Evolutionary conservation across 2,888 invertebrate species (phyloP).

Genomic region (Lasioglossum leucozonium): DNA sequence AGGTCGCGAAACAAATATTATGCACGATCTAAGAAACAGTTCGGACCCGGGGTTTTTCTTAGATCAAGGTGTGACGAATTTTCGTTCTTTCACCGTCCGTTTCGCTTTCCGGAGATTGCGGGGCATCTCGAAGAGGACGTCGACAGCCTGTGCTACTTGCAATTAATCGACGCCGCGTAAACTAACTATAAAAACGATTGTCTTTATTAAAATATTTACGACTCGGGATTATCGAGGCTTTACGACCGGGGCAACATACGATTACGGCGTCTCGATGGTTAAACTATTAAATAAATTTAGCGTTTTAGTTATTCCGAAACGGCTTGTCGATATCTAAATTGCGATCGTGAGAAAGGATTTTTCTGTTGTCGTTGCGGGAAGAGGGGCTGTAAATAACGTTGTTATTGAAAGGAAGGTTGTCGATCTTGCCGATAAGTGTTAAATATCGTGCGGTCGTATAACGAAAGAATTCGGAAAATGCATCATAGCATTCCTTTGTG

Average conservation of each 20-base stretch:
- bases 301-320: neutral
- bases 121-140: neutral
- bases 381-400: neutral
- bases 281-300: neutral
- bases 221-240: neutral
- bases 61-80: neutral
- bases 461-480: conserved; percentile 1
- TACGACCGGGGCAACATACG: neutral
- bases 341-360: neutral
- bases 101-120: neutral
- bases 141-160: neutral
- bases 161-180: neutral
- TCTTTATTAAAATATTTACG: neutral
- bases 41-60: too few relatives aligned
- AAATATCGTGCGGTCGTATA: neutral
- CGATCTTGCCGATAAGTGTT: neutral
- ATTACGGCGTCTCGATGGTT: neutral
- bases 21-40: too few relatives aligned
- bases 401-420: neutral
- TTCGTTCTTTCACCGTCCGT: neutral
- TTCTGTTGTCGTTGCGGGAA: neutral
- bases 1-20: too few relatives aligned
- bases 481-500: conserved; percentile 2
- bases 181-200: neutral
- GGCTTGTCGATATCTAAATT: neutral